Percentiles rank a stretch among this genome's conserved stretches.
Evolutionary conservation across 2,113 vertebrate genomes (phyloP).

Genomic region (Nycticebus coucang): DNA sequence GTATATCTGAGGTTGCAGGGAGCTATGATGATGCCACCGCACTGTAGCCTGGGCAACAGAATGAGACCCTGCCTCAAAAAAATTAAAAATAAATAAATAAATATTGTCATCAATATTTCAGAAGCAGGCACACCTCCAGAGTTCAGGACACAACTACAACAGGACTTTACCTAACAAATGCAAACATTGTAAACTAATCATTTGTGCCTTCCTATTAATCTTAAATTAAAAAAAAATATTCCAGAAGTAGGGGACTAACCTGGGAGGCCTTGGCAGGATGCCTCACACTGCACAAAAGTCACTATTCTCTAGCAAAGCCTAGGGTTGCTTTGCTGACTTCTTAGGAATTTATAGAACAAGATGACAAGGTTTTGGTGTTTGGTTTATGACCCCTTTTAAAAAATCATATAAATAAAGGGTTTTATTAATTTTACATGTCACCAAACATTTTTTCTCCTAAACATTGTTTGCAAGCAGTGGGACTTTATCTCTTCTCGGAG

Average conservation of each 20-base stretch:
- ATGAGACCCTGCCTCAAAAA: no score
- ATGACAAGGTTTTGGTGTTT: background rate
- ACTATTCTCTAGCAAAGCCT: background rate
- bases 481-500: background rate
- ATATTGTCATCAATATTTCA: background rate
- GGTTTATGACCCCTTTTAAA: background rate
- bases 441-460: background rate
- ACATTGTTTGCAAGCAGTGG: background rate
- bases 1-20: no score
- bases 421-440: constrained; percentile 29
- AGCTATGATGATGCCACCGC: no score
- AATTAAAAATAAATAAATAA: background rate
- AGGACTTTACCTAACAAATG: no score
- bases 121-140: background rate
- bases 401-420: background rate
- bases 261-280: background rate
- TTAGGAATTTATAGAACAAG: background rate
- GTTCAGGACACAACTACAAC: no score
- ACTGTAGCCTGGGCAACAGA: no score
- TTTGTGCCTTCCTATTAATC: no score
- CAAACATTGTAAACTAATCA: no score
- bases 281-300: background rate
- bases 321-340: background rate
- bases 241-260: background rate
- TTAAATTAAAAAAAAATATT: no score